phyloP scores from a whole-genome alignment of 53 echinoderm and acorn worm genomes.

The Paelopatides confundens region DNA sequence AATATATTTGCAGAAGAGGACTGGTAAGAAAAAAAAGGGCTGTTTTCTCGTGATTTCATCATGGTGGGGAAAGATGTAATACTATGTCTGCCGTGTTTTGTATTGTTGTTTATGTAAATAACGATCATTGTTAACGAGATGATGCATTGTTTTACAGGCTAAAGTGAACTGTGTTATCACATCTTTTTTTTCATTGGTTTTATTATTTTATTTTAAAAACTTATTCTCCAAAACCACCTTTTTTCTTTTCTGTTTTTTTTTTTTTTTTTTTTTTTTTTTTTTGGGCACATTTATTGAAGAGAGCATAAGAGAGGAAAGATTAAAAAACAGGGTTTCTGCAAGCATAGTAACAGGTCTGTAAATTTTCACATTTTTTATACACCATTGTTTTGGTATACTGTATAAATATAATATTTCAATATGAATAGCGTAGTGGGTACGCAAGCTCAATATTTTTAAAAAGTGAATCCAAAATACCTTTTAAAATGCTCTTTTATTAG shows the following conservation, averaged over 20 bases:
- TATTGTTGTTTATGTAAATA: conserved; percentile 37
- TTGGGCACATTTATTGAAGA: not conserved
- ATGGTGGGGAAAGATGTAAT: not conserved
- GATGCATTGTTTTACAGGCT: not conserved
- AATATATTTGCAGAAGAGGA: not conserved
- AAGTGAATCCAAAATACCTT: too few relatives aligned
- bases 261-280: not conserved
- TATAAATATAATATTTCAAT: not conserved
- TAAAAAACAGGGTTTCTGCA: conserved; percentile 8
- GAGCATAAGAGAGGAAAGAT: not conserved
- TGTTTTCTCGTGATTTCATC: not conserved
- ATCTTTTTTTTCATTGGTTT: too few relatives aligned
- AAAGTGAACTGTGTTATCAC: too few relatives aligned
- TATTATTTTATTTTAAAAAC: too few relatives aligned
- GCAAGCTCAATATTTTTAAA: not conserved
- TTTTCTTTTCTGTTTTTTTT: not conserved
- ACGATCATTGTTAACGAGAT: not conserved
- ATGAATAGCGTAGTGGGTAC: not conserved
- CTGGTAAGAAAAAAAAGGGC: too few relatives aligned
- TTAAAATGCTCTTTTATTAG: too few relatives aligned
- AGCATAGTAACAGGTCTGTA: not conserved
- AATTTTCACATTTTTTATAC: conserved; percentile 3
- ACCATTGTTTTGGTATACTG: not conserved
- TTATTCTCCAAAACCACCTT: too few relatives aligned
- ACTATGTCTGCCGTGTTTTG: conserved; percentile 4